Conservation (phyloP, 2,113 vertebrate species). For the Strigops habroptila region DNA sequence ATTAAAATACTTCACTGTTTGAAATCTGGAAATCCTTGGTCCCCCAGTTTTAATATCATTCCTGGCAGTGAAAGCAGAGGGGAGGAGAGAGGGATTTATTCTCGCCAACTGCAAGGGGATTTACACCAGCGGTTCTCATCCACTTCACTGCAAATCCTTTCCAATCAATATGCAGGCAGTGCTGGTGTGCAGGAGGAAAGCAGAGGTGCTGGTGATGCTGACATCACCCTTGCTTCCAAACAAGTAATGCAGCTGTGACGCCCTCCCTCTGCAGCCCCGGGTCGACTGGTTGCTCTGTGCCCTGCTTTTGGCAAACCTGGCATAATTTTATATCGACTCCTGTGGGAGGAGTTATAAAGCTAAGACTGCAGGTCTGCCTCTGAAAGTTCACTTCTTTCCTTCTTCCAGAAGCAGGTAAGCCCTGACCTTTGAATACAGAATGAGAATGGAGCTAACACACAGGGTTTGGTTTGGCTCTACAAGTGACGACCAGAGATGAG, state of each 20-base stretch:
- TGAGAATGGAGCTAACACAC: background rate
- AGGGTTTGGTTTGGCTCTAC: background rate
- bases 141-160: background rate
- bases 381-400: background rate
- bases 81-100: background rate
- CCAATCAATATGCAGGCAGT: background rate
- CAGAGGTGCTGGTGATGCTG: background rate
- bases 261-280: background rate
- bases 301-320: background rate
- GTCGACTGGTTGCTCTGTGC: background rate
- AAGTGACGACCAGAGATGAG: background rate
- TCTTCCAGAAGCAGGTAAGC: background rate
- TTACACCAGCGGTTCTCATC: background rate
- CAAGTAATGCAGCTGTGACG: background rate
- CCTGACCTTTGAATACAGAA: background rate
- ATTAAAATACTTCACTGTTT: constrained; percentile 30
- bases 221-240: background rate
- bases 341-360: background rate
- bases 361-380: background rate
- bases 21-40: constrained; percentile 26
- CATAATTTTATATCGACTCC: background rate
- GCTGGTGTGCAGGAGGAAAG: background rate
- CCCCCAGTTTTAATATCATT: background rate
- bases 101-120: background rate
- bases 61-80: background rate